phyloP scores from a whole-genome alignment of 1,140 invertebrate genomes.

The Cotesia glomerata region DNA sequence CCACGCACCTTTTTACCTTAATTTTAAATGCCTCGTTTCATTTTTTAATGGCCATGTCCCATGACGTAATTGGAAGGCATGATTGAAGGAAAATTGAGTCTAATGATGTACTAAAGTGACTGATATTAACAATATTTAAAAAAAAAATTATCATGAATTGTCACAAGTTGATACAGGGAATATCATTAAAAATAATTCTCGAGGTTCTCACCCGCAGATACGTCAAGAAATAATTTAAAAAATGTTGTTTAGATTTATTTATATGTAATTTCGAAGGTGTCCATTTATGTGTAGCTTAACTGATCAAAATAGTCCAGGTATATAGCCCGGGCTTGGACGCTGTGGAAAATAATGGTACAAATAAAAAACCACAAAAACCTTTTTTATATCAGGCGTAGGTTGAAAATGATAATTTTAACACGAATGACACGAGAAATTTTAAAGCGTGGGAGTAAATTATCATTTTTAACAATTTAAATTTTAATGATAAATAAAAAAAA shows the following conservation, averaged over 20 bases:
- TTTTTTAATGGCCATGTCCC: too few species aligned
- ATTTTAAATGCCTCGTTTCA: too few species aligned
- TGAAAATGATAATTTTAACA: background rate
- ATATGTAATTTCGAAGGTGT: background rate
- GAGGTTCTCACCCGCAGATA: background rate
- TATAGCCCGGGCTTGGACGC: background rate
- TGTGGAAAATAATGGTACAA: background rate
- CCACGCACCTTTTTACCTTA: background rate
- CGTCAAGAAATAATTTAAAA: background rate
- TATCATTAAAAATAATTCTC: too few species aligned
- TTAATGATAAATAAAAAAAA: background rate
- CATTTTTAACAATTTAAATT: background rate
- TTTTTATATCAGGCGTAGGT: background rate
- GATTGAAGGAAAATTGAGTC: too few species aligned
- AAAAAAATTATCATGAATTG: too few species aligned
- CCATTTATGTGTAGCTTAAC: slow-evolving; percentile 5
- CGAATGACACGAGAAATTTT: background rate
- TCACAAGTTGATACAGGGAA: too few species aligned
- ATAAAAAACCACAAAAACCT: background rate
- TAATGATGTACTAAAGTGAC: too few species aligned
- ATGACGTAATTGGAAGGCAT: too few species aligned
- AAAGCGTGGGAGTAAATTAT: slow-evolving; percentile 1
- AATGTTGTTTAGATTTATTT: background rate
- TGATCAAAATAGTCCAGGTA: slow-evolving; percentile 17
- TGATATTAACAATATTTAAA: too few species aligned